Base-by-base conservation (phyloP, 2,113 vertebrate genomes). In the Oxygymnocypris stewartii region DNA sequence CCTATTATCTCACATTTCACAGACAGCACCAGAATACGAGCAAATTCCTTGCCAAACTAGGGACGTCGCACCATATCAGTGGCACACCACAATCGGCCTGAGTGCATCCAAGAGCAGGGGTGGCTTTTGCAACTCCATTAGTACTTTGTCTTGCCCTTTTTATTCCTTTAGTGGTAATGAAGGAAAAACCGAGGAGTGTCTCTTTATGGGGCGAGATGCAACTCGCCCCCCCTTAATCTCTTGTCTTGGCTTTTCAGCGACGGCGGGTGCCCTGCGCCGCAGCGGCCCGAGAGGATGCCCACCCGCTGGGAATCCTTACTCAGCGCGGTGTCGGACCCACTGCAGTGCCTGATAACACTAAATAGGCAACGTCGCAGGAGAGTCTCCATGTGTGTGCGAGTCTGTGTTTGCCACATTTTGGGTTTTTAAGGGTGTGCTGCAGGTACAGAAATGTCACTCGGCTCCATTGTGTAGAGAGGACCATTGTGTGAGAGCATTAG, bases 221-320 rank as follows among this genome's bases (percentile, higher is more conserved):
- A 91, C 89, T 94, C 93, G 89, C 87, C 90, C 92, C n/a, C 95
- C 93, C 93, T 96, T 94, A 94, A 95, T 94, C 92, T 94, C 89
- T 94, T 92, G 92, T 92, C 94, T 90, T 92, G 93, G 93, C 93
- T 94, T 93, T 95, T 93, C 90, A 95, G 93, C 89, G 40, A 92
- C 93, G 88, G 89, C 94, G 94, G 94, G 92, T 94, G 94, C 91
- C 92, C 74, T 51, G 74, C 57, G 42, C 20, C 88, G 90, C 92
- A 94, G 96, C 95, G 93, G 94, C 93, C 95, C 87, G 87, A 96
- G 95, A 93, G 94, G 94, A 93, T 90, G 86, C 73, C 94, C 95
- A 92, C 95, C 96, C 91, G 94, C 92, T 77, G 95, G 93, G 96
- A 94, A 92, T 94, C 96, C n/a, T 95, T 94, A 96, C 95, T 95